Evolutionary conservation across 2,888 invertebrate genomes (phyloP), one percentile per base, ranked within the genome.

Genomic region (Acronicta psi): DNA sequence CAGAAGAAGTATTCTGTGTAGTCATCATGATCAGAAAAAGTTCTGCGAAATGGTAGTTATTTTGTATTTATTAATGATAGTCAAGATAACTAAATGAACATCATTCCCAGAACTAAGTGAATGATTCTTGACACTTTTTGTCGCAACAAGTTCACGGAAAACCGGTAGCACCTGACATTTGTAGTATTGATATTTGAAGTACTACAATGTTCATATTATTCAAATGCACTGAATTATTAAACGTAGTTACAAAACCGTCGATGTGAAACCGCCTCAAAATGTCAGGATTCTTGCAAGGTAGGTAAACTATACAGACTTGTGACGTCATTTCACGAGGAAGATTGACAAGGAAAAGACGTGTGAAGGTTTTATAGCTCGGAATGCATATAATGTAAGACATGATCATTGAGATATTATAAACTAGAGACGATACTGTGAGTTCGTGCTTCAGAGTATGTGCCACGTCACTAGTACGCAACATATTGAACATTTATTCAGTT

Each of bases 211-310:
- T 65, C 61, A 54, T 55, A 57, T 59, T 68, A 75, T 64, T 75
- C 56, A 57, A 65, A 73, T 61, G 60, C 47, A 71, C 46, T 63
- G 62, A 68, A 73, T 73, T 75, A 73, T 50, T 59, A 41, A 71
- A 59, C 50, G 46, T 45, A 47, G 57, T 72, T 73, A 56, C 64
- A 59, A 72, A 73, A 73, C 46, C 25, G 13, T 29, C 40, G 52
- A 61, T 72, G 60, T 72, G 64, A 56, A 70, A 59, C 51, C 54
- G 16, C 50, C 57, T 66, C 38, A 68, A 68, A 75, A 72, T 75
- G 69, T 63, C 75, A 76, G 66, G 58, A 66, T 58, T 69, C 70
- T 67, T 65, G 59, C 37, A 38, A 62, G 57, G 60, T 67, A 63
- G 54, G 45, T 62, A 69, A 64, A 66, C 17, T 45, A 44, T 52